Conservation (phyloP, 2,888 invertebrate species). For the Ephialtes manifestator region DNA sequence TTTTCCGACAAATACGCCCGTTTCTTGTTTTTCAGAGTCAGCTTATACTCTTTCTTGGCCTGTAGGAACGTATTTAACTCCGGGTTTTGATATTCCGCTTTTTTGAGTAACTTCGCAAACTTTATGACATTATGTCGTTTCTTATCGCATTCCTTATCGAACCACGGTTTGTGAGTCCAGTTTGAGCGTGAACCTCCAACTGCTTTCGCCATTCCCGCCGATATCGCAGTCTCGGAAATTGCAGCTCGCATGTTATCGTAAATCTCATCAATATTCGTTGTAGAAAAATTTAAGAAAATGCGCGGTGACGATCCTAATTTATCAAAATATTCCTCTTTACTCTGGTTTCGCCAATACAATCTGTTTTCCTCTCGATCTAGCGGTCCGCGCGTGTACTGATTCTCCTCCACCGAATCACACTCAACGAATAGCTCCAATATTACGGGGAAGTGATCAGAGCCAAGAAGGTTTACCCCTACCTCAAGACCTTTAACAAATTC, state of each 20-base stretch:
- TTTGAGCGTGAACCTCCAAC: neutral
- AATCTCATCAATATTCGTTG: neutral
- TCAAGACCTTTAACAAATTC: neutral
- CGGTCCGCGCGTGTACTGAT: neutral
- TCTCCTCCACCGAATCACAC: neutral
- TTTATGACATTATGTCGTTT: neutral
- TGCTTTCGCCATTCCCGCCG: neutral
- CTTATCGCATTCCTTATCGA: slow-evolving; percentile 9
- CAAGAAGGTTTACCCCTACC: neutral
- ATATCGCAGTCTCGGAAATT: neutral
- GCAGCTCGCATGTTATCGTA: neutral
- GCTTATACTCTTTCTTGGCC: neutral
- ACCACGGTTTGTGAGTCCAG: slow-evolving; percentile 19
- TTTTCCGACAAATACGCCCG: neutral
- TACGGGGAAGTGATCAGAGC: slow-evolving; percentile 13
- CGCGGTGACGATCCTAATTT: neutral
- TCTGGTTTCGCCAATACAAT: neutral
- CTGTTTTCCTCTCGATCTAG: neutral
- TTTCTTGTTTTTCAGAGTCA: neutral
- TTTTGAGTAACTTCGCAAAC: neutral
- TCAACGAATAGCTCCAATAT: neutral
- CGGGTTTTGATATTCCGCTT: neutral
- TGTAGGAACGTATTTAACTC: neutral
- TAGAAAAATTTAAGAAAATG: neutral
- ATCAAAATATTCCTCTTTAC: neutral